phyloP scores from a whole-genome alignment of 2,113 vertebrate species.

The Macrotus californicus region DNA sequence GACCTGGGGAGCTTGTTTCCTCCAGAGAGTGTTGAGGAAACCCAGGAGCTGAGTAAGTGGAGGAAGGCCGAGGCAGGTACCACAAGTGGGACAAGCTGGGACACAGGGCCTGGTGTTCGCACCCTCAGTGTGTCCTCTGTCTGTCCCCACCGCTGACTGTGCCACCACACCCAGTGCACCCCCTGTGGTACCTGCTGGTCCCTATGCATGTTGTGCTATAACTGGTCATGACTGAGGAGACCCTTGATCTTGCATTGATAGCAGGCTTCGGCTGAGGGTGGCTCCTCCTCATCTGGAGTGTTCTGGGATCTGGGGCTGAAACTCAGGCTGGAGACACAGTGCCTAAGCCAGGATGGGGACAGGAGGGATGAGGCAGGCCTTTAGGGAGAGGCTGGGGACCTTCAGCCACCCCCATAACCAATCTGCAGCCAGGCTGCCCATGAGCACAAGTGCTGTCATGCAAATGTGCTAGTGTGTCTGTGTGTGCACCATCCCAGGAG shows the following conservation, averaged over 20 bases:
- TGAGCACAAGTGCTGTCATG: fast-evolving
- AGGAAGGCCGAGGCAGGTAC: neutral
- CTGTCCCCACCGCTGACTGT: neutral
- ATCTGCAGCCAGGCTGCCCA: neutral
- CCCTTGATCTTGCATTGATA: constrained; percentile 96
- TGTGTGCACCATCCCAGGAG: neutral
- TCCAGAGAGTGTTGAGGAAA: neutral
- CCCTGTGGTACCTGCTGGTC: constrained; percentile 63
- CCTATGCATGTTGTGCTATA: constrained; percentile 72
- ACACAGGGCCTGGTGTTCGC: neutral
- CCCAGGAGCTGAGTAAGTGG: neutral
- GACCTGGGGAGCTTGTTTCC: neutral
- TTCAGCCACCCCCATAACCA: neutral
- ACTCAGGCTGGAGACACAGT: constrained; percentile 86
- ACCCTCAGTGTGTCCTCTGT: fast-evolving
- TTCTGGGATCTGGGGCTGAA: constrained; percentile 74
- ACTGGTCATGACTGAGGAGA: constrained; percentile 79
- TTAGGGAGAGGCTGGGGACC: neutral
- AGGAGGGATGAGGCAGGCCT: neutral
- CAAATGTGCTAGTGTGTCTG: neutral
- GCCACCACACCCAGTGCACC: neutral
- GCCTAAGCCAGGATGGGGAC: constrained; percentile 76
- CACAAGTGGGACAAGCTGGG: neutral
- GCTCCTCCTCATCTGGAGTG: constrained; percentile 82
- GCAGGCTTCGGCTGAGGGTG: constrained; percentile 89